Evolutionary conservation across 2,888 invertebrate species (phyloP), one percentile per base, ranked within the genome.

Genomic region (Caenorhabditis sulstoni): DNA sequence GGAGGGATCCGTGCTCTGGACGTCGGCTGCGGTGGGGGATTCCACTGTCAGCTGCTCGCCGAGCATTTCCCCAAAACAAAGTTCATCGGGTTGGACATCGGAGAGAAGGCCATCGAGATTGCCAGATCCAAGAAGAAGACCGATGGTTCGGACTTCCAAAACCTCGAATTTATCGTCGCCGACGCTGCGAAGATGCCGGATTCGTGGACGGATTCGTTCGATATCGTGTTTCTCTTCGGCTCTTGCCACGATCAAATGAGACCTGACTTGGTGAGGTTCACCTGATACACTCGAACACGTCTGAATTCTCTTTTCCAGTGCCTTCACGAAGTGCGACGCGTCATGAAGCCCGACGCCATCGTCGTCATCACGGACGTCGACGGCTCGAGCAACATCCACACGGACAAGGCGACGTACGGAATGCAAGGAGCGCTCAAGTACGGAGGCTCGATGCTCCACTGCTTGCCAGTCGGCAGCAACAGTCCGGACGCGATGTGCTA

Each of bases 201-300:
- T 3, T 58, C 67, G 9, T 87, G 85, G 85, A 79, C 57, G 0
- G 67, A 83, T 35, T 74, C 62, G 5, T 87, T 84, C 53, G 86
- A 87, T 55, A 44, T 85, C n/a, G 83, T 87, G 4, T 49, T 82
- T 39, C 84, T 87, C 16, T 86, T 87, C 55, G 87, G 87, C 49
- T 85, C 87, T 3, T 87, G 86, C 47, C 87, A 87, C 62, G 87
- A 87, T 78, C 87, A 87, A 49, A 82, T 73, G 53, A 59, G 87
- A 9, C 87, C 87, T 0, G 87, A 87, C 76, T 57, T 86, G 81
- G 86, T 85, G 47, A 41, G 67, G 5, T 23, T 3, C 12, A 37
- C 29, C 29, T 11, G 22, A n/a, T 4, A 12, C 35, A 41, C 9
- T 20, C 22, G 14, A 2, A 8, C 22, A 7, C 47, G 1, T 35